Percentiles rank a stretch among this genome's conserved stretches.
Evolutionary conservation across 2,113 vertebrate genomes (phyloP).

Genomic region (Xiphias gladius): DNA sequence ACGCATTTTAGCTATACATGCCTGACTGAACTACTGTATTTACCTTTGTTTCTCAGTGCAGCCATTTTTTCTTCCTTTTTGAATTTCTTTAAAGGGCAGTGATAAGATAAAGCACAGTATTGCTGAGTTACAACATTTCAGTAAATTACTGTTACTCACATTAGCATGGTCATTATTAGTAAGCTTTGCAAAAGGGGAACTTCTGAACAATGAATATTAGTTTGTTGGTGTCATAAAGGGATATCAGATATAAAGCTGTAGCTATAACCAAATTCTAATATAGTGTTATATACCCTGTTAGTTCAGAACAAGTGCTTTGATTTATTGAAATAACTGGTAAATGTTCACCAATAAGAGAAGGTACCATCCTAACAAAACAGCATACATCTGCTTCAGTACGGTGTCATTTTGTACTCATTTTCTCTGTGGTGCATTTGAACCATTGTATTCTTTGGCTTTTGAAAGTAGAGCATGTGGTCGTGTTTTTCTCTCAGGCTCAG

Average conservation of each 20-base stretch:
- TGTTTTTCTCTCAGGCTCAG: conserved; percentile 84
- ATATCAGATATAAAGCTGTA: neutral
- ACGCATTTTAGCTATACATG: conserved; percentile 26
- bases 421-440: conserved; percentile 9
- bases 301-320: neutral
- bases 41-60: conserved; percentile 59
- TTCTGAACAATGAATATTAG: conserved; percentile 16
- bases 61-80: neutral
- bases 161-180: conserved; percentile 20
- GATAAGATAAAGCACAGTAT: conserved; percentile 7
- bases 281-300: neutral
- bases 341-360: neutral
- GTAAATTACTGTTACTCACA: conserved; percentile 36
- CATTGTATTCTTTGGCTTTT: conserved; percentile 3
- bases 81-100: conserved; percentile 9
- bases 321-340: neutral
- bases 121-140: conserved; percentile 12
- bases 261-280: neutral
- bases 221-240: conserved; percentile 18
- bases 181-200: neutral
- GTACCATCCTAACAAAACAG: neutral
- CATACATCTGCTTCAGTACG: neutral
- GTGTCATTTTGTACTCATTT: neutral
- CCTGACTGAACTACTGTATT: conserved; percentile 50
- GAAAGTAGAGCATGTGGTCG: conserved; percentile 37